These are phyloP conservation scores for Alectura lathami DNA, from an alignment of 2,113 vertebrate species.

Conservation along the genomic window DNA sequence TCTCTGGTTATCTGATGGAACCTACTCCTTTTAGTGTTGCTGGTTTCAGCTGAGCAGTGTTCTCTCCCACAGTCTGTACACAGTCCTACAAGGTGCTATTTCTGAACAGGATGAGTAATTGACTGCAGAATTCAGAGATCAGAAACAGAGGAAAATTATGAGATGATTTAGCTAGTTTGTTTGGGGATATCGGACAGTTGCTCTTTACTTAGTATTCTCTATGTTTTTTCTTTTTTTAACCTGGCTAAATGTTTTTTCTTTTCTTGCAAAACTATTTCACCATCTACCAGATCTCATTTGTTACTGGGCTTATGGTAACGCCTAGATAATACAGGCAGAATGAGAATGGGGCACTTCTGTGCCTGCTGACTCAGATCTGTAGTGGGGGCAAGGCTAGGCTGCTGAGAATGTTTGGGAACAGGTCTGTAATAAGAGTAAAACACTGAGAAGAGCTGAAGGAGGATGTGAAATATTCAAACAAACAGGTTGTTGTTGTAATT, in stretches of 20 bases:
- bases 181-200: neutral
- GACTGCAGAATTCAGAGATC: neutral
- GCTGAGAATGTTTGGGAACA: neutral
- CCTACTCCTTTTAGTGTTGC: neutral
- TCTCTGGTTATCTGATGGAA: constrained; percentile 25
- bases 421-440: neutral
- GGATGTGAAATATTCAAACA: neutral
- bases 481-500: neutral
- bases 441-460: neutral
- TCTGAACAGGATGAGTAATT: constrained; percentile 25
- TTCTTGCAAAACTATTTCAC: neutral
- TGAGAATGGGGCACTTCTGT: neutral
- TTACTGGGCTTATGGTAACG: neutral
- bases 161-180: neutral
- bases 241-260: neutral
- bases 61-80: neutral
- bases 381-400: neutral
- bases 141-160: neutral
- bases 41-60: neutral
- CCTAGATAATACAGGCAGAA: neutral
- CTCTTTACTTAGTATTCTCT: neutral
- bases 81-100: neutral
- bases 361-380: neutral
- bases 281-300: neutral
- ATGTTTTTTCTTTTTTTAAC: neutral